Evolutionary conservation across 2,888 invertebrate genomes (phyloP).

Genomic region (Bellardia pandia): DNA sequence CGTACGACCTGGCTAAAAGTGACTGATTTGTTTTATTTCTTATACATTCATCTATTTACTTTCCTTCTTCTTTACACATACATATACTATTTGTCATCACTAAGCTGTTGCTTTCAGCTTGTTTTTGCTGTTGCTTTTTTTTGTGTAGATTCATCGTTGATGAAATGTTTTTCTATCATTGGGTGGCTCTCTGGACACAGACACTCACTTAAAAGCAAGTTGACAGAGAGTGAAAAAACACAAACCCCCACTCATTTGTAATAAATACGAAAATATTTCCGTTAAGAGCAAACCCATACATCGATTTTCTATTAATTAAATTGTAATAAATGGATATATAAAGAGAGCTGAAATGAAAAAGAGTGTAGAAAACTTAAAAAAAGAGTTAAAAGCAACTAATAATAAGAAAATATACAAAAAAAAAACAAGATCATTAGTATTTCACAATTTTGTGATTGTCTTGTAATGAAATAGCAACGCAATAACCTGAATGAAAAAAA

Average conservation of each 20-base stretch:
- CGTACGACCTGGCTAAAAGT: constrained; percentile 41
- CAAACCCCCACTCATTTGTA: not conserved
- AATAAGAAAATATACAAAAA: not conserved
- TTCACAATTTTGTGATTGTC: constrained; percentile 63
- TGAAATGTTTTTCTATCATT: constrained; percentile 65
- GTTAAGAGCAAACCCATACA: not conserved
- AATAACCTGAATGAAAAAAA: not conserved
- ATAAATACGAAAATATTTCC: not conserved
- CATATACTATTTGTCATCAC: not conserved
- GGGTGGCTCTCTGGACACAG: not conserved
- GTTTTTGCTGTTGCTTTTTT: constrained; percentile 32
- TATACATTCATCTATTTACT: not conserved
- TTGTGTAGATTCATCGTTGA: constrained; percentile 47
- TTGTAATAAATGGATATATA: not conserved
- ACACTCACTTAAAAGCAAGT: not conserved
- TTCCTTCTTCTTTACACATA: not conserved
- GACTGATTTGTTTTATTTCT: constrained; percentile 30
- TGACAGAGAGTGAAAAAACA: not conserved
- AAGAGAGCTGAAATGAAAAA: constrained; percentile 4
- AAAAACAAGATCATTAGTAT: constrained; percentile 49
- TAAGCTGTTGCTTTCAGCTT: not conserved
- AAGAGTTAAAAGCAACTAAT: constrained; percentile 28
- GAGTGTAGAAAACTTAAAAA: not conserved
- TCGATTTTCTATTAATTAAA: constrained; percentile 25
- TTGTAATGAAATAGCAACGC: not conserved